Evolutionary conservation across 2,113 vertebrate genomes (phyloP), one percentile per base, ranked within the genome.

Genomic region (Tor tambroides): DNA sequence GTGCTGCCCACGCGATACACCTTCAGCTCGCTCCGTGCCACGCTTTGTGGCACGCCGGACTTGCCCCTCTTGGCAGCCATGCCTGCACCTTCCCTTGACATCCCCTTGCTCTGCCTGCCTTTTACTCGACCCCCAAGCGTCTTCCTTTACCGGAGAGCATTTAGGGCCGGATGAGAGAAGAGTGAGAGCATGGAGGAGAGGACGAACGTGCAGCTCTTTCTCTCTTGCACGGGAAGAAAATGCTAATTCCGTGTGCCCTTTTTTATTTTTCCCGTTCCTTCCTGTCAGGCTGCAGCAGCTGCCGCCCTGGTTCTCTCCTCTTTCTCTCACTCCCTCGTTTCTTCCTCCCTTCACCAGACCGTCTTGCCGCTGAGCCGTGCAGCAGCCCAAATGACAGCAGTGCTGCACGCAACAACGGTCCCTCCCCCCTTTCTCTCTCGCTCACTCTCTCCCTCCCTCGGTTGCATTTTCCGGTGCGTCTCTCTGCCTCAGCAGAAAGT

Each of bases 1-100:
- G 96, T 92, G 91, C 96, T 95, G 71, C 96, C 96, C 0, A 96
- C 95, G 46, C 95, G 94, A 94, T 98, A 99, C 87, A 98, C 97
- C 94, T 95, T 97, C 86, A 99, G 95, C 91, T 98, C 98, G 15
- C 96, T 93, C 85, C 96, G 93, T 88, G 93, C 93, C 87, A 94
- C 91, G 86, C 93, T 93, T 89, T 94, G 94, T 82, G 94, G 94
- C 87, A 94, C 92, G 51, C 95, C 94, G 32, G 95, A 92, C 91
- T 97, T 97, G 84, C 94, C 93, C 91, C 96, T 95, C 93, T 97
- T 97, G 88, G 96, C 95, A 89, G 96, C 95, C 95, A 96, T 95
- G 79, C 92, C 93, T 85, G 94, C 88, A 28, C 88, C 93, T 92
- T 94, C 94, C 93, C 93, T 92, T 65, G 86, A 49, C 3, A 12